These are phyloP conservation scores for Tyrannus savana DNA, from an alignment of 2,113 vertebrate species.

Conservation along the genomic window DNA sequence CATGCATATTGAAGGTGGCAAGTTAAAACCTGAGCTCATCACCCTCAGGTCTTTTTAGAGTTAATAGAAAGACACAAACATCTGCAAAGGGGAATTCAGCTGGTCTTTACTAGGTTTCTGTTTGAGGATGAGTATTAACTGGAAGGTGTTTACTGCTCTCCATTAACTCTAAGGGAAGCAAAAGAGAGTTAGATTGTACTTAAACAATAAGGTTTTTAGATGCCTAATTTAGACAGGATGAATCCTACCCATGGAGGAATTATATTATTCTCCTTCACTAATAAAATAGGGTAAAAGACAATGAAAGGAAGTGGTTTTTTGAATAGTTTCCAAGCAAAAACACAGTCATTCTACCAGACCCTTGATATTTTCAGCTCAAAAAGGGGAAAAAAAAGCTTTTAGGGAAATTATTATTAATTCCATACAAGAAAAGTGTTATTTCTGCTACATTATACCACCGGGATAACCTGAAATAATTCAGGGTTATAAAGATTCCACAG, in stretches of 20 bases:
- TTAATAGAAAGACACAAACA: slow-evolving; percentile 15
- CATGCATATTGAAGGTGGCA: slow-evolving; percentile 19
- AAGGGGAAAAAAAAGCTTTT: neutral
- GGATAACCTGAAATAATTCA: neutral
- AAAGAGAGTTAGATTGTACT: neutral
- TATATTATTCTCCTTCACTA: neutral
- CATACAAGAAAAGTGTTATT: neutral
- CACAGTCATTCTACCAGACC: neutral
- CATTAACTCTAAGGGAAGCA: neutral
- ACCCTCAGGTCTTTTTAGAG: slow-evolving; percentile 5
- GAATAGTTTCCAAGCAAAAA: neutral
- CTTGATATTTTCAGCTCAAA: neutral
- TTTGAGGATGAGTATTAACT: neutral
- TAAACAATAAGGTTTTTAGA: neutral
- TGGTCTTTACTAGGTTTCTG: neutral
- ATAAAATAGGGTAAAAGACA: neutral
- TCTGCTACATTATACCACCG: neutral
- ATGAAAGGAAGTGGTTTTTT: neutral
- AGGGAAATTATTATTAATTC: neutral
- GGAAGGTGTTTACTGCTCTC: neutral
- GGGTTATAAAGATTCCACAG: neutral
- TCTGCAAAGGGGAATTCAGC: slow-evolving; percentile 2
- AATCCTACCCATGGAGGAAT: neutral
- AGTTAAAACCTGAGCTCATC: slow-evolving; percentile 42
- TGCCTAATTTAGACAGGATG: neutral